Evolutionary conservation across 1,140 invertebrate genomes (phyloP), one percentile per base, ranked within the genome.

Genomic region (Watersipora subatra): DNA sequence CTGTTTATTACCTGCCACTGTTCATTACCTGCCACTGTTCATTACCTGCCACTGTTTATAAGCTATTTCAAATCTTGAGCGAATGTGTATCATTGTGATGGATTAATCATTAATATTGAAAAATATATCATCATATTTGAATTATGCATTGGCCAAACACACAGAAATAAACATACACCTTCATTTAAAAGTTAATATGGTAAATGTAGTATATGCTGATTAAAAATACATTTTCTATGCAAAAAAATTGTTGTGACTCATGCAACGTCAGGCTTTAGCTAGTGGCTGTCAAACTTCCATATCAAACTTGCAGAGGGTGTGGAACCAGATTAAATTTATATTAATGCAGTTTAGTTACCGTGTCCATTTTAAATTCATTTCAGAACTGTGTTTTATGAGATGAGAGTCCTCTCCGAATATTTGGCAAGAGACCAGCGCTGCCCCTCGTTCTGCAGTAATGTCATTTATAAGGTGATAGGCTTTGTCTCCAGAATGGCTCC

Each of bases 311-410:
- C 34, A 12, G 34, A 46, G 34, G 7, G 34, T 46, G 7, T 7
- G n/a, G 7, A 46, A 12, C 34, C 34, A 46, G 7, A n/a, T 46
- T 7, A 46, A 46, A 12, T 46, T 12, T 46, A 46, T n/a, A 46
- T n/a, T 63, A 19, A 1, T 2, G 26, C 17, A 20, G 7, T 27
- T 7, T 66, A 7, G 24, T 1, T 29, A n/a, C 20, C 24, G 1
- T 56, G 2, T n/a, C 2, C n/a, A n/a, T 66, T 58, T 61, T 64
- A 63, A 58, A 64, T 69, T 66, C 57, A 29, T 70, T 71, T 2
- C 69, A 86, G 91, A 68, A 90, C 89, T 69, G 87, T 92, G 76
- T 94, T 93, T 81, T 83, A 84, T 63, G 91, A 93, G 77, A 75
- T 91, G 64, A 83, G 88, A 46, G 73, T 86, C 56, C 73, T 83